These are phyloP conservation scores for Leptocoma aspasia DNA, from an alignment of 2,113 vertebrate genomes.

Conservation along the genomic window DNA sequence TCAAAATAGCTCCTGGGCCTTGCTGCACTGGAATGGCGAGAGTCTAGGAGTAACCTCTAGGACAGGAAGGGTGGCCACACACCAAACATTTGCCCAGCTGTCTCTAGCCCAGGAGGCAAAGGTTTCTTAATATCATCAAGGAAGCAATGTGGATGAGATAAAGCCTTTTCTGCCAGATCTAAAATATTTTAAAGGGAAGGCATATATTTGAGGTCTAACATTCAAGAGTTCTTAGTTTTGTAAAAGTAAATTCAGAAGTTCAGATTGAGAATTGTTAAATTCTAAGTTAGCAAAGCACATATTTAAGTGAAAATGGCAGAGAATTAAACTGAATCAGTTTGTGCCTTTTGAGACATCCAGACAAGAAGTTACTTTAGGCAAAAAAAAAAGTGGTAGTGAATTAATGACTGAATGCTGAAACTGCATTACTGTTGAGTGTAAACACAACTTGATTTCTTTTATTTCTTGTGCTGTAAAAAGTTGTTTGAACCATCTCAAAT, in stretches of 20 bases:
- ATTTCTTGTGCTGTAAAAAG: background rate
- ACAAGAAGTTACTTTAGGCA: background rate
- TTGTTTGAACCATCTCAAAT: background rate
- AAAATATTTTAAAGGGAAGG: background rate
- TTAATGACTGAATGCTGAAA: background rate
- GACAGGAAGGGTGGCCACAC: background rate
- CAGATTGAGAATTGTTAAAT: background rate
- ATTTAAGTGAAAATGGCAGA: background rate
- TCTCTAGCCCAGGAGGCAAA: background rate
- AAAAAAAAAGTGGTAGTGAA: background rate
- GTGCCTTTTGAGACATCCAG: background rate
- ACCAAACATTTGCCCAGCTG: background rate
- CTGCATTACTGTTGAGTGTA: background rate
- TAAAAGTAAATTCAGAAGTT: background rate
- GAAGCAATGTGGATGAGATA: background rate
- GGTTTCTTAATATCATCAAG: background rate
- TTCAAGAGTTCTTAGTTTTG: background rate
- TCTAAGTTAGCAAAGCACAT: background rate
- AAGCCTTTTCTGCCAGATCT: background rate
- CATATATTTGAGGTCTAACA: background rate
- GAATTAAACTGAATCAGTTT: background rate
- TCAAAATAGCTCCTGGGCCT: background rate
- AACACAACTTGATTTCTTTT: background rate
- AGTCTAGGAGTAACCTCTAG: background rate
- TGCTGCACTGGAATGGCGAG: too few species aligned